These are phyloP conservation scores for Heteromyza rotundicornis DNA, from an alignment of 2,888 invertebrate genomes.

Conservation along the genomic window DNA sequence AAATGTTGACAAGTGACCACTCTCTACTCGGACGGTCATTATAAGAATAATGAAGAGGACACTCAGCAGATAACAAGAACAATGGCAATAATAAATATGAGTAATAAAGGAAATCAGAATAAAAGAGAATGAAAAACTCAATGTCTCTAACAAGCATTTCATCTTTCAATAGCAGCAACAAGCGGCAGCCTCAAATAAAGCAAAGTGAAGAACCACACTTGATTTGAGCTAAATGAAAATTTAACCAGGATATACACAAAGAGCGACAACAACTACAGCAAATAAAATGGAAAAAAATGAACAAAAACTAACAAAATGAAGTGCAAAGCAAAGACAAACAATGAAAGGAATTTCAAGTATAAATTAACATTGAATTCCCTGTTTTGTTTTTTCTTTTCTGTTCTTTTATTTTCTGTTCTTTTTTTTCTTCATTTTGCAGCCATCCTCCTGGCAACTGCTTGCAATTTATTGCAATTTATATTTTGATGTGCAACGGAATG, in stretches of 20 bases:
- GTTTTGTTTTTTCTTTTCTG: constrained; percentile 16
- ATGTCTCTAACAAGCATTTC: constrained; percentile 19
- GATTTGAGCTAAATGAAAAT: background rate
- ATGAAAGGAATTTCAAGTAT: constrained; percentile 28
- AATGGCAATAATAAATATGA: background rate
- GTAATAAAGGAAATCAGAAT: background rate
- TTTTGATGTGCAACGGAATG: background rate
- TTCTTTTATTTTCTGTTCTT: constrained; percentile 5
- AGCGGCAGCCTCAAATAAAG: background rate
- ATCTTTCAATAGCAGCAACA: background rate
- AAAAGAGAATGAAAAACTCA: constrained; percentile 13
- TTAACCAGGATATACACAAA: background rate
- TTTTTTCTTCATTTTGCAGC: constrained; percentile 9
- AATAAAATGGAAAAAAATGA: constrained; percentile 1
- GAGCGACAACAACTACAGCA: background rate
- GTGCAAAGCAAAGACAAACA: constrained; percentile 7
- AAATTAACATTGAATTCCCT: constrained; percentile 36
- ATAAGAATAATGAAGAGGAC: background rate
- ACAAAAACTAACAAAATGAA: constrained; percentile 2
- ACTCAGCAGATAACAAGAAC: background rate
- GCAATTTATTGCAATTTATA: constrained; percentile 15
- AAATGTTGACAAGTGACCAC: too few relatives aligned
- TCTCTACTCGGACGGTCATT: too few relatives aligned
- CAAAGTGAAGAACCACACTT: background rate
- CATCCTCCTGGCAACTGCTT: constrained; percentile 6